Evolutionary conservation across 1,140 invertebrate genomes (phyloP), one percentile per base, ranked within the genome.

Genomic region (Phymorhynchus buccinoides): DNA sequence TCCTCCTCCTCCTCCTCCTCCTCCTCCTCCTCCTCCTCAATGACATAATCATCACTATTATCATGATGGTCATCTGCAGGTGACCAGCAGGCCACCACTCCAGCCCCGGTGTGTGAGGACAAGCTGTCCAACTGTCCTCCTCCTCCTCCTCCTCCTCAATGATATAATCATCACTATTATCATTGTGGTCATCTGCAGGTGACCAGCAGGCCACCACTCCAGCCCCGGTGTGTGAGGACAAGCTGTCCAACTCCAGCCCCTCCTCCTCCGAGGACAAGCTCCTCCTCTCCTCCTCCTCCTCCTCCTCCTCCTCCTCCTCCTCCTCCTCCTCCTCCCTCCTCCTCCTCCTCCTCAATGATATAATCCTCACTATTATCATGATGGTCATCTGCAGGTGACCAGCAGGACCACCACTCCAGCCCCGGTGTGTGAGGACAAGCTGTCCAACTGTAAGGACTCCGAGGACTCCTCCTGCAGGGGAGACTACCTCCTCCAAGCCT

Each of bases 361-460:
- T 56, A 56, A 56, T 56, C 52, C 12, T 14, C 42, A 48, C 56
- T 7, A 32, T 37, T 16, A 22, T 35, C 0, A 3, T 0, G 16
- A 35, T 12, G 18, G 71, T 22, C 32, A 9, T 12, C 41, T 30
- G 39, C 32, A 79, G 37, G 77, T 30, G 77, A 30, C 9, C n/a
- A 39, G 44, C 12, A 16, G 32, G 30, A 22, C n/a, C 44, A 52
- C 79, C 27, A 80, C 79, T 27, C 79, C 42, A 3, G 80, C 75
- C 18, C 75, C 75, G 35, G 30, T 66, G 48, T 87, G 89, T 81
- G 73, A 39, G 22, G 89, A 90, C 79, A 84, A 81, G 22, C 85
- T 87, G 30, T 62, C 86, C 9, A 89, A 89, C 86, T 90, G 89
- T 62, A 48, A 81, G 2, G 87, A 86, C 30, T 89, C 87, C 37